Conservation (phyloP, 2,113 vertebrate genomes). For the Macquaria australasica region DNA sequence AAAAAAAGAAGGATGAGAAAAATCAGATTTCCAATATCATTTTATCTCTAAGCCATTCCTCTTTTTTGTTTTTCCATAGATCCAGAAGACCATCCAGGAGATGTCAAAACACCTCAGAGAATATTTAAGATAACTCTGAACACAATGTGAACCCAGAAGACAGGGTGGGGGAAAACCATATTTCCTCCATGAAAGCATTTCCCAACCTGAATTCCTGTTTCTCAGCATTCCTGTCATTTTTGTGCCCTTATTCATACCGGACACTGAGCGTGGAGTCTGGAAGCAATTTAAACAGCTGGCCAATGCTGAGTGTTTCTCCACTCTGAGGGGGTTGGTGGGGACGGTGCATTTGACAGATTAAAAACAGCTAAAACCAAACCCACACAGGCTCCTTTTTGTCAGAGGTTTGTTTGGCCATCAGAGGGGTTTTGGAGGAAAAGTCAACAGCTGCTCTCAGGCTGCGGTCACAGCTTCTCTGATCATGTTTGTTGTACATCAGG, state of each 20-base stretch:
- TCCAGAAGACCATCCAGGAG: constrained; percentile 10
- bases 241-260: constrained; percentile 55
- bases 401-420: constrained; percentile 45
- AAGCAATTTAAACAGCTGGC: constrained; percentile 75
- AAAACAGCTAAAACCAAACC: constrained; percentile 60
- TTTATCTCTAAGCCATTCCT: neutral
- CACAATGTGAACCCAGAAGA: constrained; percentile 33
- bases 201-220: constrained; percentile 55
- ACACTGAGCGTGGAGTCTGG: constrained; percentile 56
- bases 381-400: constrained; percentile 48
- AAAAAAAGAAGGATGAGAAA: constrained; percentile 36
- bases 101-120: constrained; percentile 23
- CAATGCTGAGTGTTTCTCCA: constrained; percentile 21
- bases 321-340: neutral
- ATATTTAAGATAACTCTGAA: constrained; percentile 9
- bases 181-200: constrained; percentile 55
- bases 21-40: neutral
- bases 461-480: constrained; percentile 53
- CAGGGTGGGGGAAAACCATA: constrained; percentile 35
- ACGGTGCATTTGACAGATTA: constrained; percentile 39
- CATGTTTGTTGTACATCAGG: constrained; percentile 37
- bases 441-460: constrained; percentile 54
- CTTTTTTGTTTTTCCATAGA: constrained; percentile 14
- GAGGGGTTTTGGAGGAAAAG: constrained; percentile 39
- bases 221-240: constrained; percentile 68